These are phyloP conservation scores for Chondrilla cf. caribensis DNA, from an alignment of 37 sponge, comb jelly and placozoan genomes.

Conservation along the genomic window DNA sequence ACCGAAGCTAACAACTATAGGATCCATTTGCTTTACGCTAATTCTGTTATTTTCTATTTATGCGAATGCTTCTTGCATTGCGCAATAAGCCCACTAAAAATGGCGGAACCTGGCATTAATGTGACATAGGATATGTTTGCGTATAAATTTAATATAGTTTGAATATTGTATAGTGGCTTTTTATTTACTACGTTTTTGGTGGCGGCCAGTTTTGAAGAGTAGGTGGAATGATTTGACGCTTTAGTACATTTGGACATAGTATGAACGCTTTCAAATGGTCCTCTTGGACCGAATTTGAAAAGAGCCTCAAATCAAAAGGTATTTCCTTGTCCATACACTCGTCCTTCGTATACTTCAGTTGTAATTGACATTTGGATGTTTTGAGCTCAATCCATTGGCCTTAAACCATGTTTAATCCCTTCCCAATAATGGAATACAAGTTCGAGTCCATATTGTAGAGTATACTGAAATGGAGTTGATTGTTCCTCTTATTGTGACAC, in stretches of 20 bases:
- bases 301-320: slow-evolving; percentile 16
- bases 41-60: slow-evolving; percentile 18
- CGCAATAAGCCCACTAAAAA: not conserved
- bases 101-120: not conserved
- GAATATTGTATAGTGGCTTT: not conserved
- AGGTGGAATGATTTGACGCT: slow-evolving; percentile 25
- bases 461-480: no score
- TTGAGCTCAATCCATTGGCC: no score
- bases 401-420: no score
- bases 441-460: no score
- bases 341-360: no score
- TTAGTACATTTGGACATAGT: not conserved
- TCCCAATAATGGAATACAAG: no score
- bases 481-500: no score
- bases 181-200: slow-evolving; percentile 3
- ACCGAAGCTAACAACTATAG: slow-evolving; percentile 38
- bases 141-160: not conserved
- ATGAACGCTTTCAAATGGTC: slow-evolving; percentile 16
- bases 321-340: not conserved
- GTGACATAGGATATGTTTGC: not conserved
- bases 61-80: not conserved
- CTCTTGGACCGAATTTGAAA: slow-evolving; percentile 18
- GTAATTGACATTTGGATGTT: no score
- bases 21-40: not conserved
- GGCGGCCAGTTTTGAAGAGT: not conserved